A percentile compares a stretch with the other conserved stretches of the same genome.
These are phyloP conservation scores for Pachycephala philippinensis DNA, from an alignment of 2,113 vertebrate genomes.

Conservation along the genomic window DNA sequence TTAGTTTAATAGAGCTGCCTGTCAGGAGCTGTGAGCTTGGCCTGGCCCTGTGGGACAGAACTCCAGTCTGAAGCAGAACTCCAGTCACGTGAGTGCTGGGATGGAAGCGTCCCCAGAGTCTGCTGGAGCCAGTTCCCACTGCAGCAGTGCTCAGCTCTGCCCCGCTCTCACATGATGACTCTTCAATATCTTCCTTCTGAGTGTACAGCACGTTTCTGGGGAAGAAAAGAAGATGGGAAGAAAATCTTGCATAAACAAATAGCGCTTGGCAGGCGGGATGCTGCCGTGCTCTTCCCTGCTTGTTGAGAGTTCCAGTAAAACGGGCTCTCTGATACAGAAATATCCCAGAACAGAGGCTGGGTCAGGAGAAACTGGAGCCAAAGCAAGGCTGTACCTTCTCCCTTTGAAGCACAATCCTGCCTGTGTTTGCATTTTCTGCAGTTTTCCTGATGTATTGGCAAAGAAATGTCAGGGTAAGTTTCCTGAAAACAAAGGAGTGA, in stretches of 20 bases:
- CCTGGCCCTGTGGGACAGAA: not conserved
- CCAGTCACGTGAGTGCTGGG: not conserved
- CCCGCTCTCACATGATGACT: not conserved
- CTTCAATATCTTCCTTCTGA: not conserved
- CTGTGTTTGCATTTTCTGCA: conserved; percentile 3
- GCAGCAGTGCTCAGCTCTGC: not conserved
- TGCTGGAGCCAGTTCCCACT: not conserved
- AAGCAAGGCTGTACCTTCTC: not conserved
- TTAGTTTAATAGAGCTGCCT: not conserved
- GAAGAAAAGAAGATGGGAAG: not conserved
- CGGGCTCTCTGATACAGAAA: not conserved
- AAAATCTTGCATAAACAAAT: not conserved
- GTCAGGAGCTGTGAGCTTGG: not conserved
- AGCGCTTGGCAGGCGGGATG: not conserved
- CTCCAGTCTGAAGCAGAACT: too few species aligned
- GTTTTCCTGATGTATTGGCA: not conserved
- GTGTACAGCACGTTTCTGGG: not conserved
- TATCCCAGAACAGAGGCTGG: not conserved
- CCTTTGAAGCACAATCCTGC: not conserved
- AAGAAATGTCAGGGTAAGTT: not conserved
- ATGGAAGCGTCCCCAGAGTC: not conserved
- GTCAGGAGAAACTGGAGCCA: not conserved
- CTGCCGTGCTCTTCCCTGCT: not conserved
- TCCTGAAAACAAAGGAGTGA: not conserved
- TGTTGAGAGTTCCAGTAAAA: not conserved